A percentile compares a stretch with the other conserved stretches of the same genome.
Evolutionary conservation across 2,888 invertebrate genomes (phyloP).

Genomic region (Hirtodrosophila cameraria): DNA sequence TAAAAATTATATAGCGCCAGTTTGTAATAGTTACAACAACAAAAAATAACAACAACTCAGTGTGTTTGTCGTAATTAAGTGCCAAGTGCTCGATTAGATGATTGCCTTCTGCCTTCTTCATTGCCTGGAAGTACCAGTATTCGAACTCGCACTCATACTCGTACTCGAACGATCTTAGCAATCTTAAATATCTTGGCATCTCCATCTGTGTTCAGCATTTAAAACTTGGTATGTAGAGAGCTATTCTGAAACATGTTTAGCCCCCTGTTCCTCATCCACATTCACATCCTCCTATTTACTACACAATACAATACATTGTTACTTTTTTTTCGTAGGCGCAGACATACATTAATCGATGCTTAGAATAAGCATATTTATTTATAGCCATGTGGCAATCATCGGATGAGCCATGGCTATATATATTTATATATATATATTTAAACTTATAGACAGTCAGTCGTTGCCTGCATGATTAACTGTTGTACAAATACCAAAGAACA

Average conservation of each 20-base stretch:
- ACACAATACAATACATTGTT: conserved; percentile 9
- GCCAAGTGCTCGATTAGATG: conserved; percentile 74
- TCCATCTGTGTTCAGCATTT: conserved; percentile 40
- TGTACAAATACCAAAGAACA: conserved; percentile 32
- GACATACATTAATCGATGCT: conserved; percentile 55
- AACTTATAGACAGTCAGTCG: conserved; percentile 9
- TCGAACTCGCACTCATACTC: no score
- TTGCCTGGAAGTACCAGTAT: conserved; percentile 56
- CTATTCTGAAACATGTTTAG: conserved; percentile 44
- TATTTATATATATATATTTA: conserved; percentile 7
- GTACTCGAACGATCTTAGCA: conserved; percentile 34
- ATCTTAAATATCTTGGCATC: conserved; percentile 50
- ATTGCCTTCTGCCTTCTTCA: conserved; percentile 64
- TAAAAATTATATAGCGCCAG: conserved; percentile 59
- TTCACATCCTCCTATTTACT: no score
- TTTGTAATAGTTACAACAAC: conserved; percentile 51
- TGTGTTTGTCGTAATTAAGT: conserved; percentile 64
- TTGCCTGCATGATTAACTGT: conserved; percentile 58
- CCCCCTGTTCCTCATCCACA: background rate
- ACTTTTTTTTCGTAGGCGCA: conserved; percentile 47
- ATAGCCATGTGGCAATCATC: conserved; percentile 66
- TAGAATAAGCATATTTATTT: conserved; percentile 61
- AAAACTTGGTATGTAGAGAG: conserved; percentile 26
- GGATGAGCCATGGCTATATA: conserved; percentile 45
- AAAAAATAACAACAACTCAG: conserved; percentile 2